A percentile compares a stretch with the other conserved stretches of the same genome.
Evolutionary conservation across 2,888 invertebrate genomes (phyloP).

Genomic region (Sicus ferrugineus): DNA sequence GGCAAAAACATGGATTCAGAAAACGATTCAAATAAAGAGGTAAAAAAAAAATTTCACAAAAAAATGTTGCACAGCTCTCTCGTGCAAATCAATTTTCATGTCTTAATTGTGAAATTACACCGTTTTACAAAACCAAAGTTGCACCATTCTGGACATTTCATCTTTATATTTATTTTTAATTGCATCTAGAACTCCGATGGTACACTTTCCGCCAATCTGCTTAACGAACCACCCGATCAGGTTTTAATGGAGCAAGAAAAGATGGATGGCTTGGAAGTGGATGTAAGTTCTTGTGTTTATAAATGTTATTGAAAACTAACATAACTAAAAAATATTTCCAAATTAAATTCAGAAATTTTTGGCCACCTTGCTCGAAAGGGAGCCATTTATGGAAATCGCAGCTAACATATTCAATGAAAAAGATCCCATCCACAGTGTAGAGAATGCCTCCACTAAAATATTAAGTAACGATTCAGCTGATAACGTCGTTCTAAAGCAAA

Average conservation of each 20-base stretch:
- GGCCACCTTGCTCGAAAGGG: constrained; percentile 10
- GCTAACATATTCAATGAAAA: background rate
- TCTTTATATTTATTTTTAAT: too few species aligned
- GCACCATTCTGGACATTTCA: too few species aligned
- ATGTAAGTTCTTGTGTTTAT: constrained; percentile 2
- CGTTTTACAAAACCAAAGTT: too few species aligned
- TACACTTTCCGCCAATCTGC: background rate
- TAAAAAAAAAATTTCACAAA: too few species aligned
- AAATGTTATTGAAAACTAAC: background rate
- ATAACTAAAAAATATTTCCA: background rate
- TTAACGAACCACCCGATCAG: too few species aligned
- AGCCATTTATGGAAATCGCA: constrained; percentile 13
- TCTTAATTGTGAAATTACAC: too few species aligned
- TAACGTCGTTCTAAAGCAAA: too few species aligned
- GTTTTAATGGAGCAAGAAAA: constrained; percentile 12
- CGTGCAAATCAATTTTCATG: too few species aligned
- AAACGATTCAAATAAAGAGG: background rate
- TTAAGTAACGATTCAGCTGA: too few species aligned
- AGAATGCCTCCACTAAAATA: too few species aligned
- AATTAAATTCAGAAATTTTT: constrained; percentile 14
- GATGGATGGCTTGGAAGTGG: constrained; percentile 5
- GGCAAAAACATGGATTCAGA: background rate
- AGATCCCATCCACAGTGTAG: background rate
- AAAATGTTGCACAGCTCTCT: too few species aligned
- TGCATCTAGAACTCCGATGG: background rate